Evolutionary conservation across 1,140 invertebrate genomes (phyloP).

Genomic region (Drosophila subobscura): DNA sequence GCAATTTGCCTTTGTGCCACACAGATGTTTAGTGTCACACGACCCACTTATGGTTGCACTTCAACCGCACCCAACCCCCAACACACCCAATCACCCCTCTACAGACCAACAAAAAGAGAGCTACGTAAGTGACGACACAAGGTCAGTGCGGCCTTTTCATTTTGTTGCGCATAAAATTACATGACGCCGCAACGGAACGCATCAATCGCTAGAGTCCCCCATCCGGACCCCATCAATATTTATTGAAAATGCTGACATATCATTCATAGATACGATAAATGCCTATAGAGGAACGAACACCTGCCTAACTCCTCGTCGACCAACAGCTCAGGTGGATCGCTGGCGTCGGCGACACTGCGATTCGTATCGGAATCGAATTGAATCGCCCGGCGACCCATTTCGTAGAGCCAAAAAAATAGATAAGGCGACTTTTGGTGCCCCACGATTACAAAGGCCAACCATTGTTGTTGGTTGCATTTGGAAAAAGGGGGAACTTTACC

Average conservation of each 20-base stretch:
- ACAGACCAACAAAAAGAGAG: slow-evolving; percentile 6
- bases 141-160: slow-evolving; percentile 62
- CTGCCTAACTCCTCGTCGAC: slow-evolving; percentile 28
- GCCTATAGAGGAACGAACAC: slow-evolving; percentile 58
- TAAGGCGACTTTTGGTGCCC: slow-evolving; percentile 26
- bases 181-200: slow-evolving; percentile 21
- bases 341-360: too few species aligned
- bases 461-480: slow-evolving; percentile 48
- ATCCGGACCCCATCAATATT: slow-evolving; percentile 58
- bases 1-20: slow-evolving; percentile 30
- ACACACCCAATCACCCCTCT: neutral
- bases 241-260: slow-evolving; percentile 63
- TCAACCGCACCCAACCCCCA: slow-evolving; percentile 21
- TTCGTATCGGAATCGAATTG: slow-evolving; percentile 9
- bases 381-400: slow-evolving; percentile 64
- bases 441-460: slow-evolving; percentile 46
- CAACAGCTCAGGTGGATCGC: too few species aligned
- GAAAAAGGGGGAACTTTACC: slow-evolving; percentile 47
- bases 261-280: slow-evolving; percentile 48
- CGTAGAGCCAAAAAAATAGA: slow-evolving; percentile 34
- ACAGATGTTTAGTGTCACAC: slow-evolving; percentile 70
- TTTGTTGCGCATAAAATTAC: slow-evolving; percentile 56
- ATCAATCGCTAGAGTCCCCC: neutral
- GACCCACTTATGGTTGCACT: slow-evolving; percentile 60
- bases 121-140: slow-evolving; percentile 58